Evolutionary conservation across 2,888 invertebrate genomes (phyloP), one percentile per base, ranked within the genome.

Genomic region (Thumatha senex): DNA sequence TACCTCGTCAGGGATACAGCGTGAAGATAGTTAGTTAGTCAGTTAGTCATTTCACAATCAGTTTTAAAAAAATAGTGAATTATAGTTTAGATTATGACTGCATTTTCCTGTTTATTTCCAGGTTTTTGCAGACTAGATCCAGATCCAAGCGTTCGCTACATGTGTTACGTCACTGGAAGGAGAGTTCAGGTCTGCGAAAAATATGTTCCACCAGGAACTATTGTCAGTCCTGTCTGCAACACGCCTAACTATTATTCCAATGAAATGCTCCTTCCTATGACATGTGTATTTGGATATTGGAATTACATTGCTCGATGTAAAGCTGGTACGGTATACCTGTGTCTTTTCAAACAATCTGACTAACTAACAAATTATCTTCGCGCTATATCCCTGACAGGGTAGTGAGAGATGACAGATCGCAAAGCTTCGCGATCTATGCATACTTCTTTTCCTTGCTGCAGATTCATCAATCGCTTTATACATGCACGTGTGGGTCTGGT

Each of bases 221-320:
- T 7, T 5, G 43, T 49, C 1, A 18, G 39, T 2, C 48, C 48
- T 3, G 14, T 40, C 29, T 49, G 48, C 34, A 49, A 39, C n/a
- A n/a, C 11, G 2, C 43, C 48, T 7, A 24, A 31, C n/a, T 49
- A 49, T 13, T 44, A 44, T 14, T 33, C 39, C 1, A 13, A 13
- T 7, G 43, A 49, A 18, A 11, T 4, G 1, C 36, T 50, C 7
- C n/a, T 11, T 7, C n/a, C 18, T 4, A 50, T 50, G 50, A 44
- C 12, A 9, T 50, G 50, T 14, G 9, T 45, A 0, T 12, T 14
- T 15, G 50, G 50, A 15, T 24, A 13, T 15, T 50, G 44, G 45
- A 40, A 50, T 29, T 40, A 50, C 36, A 13, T 50, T 10, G 50
- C 50, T 10, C 5, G 10, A 7, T 50, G 50, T 30, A 45, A 35